These are phyloP conservation scores for Psettodes erumei DNA, from an alignment of 2,113 vertebrate species.

Conservation along the genomic window DNA sequence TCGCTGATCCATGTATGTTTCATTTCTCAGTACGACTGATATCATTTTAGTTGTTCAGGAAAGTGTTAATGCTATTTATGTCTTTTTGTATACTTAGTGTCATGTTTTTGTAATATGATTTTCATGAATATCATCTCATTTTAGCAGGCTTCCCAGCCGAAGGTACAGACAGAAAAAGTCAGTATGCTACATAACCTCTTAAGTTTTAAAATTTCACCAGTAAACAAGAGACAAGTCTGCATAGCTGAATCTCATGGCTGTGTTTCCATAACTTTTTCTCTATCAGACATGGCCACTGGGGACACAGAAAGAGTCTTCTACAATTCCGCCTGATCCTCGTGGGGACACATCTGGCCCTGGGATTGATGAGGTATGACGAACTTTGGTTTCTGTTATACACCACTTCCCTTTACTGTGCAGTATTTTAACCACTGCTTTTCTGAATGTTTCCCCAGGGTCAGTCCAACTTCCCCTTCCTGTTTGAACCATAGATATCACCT, in stretches of 20 bases:
- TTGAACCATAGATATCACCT: constrained; percentile 71
- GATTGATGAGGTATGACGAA: constrained; percentile 70
- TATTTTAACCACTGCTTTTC: not conserved
- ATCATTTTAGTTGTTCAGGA: not conserved
- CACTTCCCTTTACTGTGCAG: not conserved
- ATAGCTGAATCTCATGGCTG: not conserved
- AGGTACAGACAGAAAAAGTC: constrained; percentile 65
- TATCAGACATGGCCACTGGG: constrained; percentile 64
- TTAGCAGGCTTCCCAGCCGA: constrained; percentile 67
- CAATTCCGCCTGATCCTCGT: constrained; percentile 73
- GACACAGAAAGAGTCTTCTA: constrained; percentile 61
- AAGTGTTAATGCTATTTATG: no score
- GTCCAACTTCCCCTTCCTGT: constrained; percentile 78
- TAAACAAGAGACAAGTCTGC: not conserved
- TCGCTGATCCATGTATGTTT: not conserved
- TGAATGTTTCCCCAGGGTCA: constrained; percentile 63
- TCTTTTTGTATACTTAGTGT: not conserved
- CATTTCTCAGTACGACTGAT: not conserved
- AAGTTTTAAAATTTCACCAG: not conserved
- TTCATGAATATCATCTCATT: constrained; percentile 21
- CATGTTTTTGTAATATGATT: not conserved
- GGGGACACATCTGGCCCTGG: constrained; percentile 77
- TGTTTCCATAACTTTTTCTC: not conserved
- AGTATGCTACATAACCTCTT: not conserved
- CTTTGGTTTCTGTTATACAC: not conserved